Evolutionary conservation across 2,113 vertebrate genomes (phyloP).

Genomic region (Oryzias curvinotus): DNA sequence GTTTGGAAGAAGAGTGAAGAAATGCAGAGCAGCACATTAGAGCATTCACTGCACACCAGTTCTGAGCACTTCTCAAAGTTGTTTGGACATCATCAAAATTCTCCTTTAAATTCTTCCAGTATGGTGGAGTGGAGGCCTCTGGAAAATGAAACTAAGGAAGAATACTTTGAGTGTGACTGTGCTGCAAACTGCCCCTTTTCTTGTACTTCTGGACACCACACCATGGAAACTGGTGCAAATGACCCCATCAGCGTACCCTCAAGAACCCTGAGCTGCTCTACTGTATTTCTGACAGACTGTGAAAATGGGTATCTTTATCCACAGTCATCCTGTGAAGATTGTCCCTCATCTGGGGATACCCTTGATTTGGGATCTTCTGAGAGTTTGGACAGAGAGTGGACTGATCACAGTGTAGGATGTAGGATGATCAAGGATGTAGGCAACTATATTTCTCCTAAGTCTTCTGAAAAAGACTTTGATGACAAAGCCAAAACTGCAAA

Average conservation of each 20-base stretch:
- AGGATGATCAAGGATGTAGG: slow-evolving; percentile 32
- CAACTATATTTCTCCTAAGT: slow-evolving; percentile 38
- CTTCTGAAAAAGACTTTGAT: slow-evolving; percentile 42
- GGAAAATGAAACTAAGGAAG: slow-evolving; percentile 30
- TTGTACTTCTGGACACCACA: slow-evolving; percentile 74
- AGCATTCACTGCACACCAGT: slow-evolving; percentile 69
- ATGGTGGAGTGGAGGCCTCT: slow-evolving; percentile 49
- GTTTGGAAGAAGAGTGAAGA: slow-evolving; percentile 66
- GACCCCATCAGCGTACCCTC: slow-evolving; percentile 64
- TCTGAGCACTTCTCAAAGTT: slow-evolving; percentile 77
- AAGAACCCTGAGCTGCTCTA: slow-evolving; percentile 74
- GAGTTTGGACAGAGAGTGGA: slow-evolving; percentile 65
- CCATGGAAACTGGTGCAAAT: slow-evolving; percentile 62
- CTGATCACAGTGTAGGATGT: slow-evolving; percentile 36
- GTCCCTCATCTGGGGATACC: slow-evolving; percentile 54
- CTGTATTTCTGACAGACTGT: slow-evolving; percentile 68
- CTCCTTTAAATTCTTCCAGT: slow-evolving; percentile 63
- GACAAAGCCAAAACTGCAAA: slow-evolving; percentile 66
- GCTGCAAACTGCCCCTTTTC: slow-evolving; percentile 70
- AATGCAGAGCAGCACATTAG: slow-evolving; percentile 65
- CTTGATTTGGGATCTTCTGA: slow-evolving; percentile 62
- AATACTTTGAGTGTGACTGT: slow-evolving; percentile 61
- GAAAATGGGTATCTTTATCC: slow-evolving; percentile 62
- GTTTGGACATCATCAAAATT: slow-evolving; percentile 69
- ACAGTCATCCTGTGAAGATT: slow-evolving; percentile 60